A percentile compares a stretch with the other conserved stretches of the same genome.
phyloP scores from a whole-genome alignment of 2,888 invertebrate genomes.

The Sepiola atlantica region DNA sequence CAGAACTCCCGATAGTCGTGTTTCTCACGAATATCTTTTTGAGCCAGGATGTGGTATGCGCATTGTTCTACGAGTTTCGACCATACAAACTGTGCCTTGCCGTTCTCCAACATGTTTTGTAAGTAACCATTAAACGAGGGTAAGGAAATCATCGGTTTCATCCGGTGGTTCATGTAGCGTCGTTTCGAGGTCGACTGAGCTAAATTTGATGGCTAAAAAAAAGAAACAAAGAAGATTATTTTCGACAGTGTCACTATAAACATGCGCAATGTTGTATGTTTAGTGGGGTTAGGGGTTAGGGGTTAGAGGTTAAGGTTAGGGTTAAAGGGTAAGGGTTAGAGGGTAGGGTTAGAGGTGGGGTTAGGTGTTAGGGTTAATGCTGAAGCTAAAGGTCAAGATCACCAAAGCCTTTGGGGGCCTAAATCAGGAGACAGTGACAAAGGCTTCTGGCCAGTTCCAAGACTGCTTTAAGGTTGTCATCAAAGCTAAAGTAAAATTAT shows the following conservation, averaged over 20 bases:
- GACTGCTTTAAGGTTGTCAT: too few relatives aligned
- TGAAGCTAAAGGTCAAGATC: too few relatives aligned
- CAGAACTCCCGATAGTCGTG: conserved; percentile 46
- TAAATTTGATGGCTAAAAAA: not conserved
- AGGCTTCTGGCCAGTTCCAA: too few relatives aligned
- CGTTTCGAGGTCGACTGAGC: not conserved
- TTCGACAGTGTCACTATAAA: not conserved
- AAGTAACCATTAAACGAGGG: conserved; percentile 42
- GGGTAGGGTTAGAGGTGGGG: too few relatives aligned
- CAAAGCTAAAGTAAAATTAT: too few relatives aligned
- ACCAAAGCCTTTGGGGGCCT: too few relatives aligned
- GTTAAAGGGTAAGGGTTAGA: too few relatives aligned
- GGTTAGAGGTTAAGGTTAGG: too few relatives aligned
- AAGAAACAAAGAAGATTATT: not conserved
- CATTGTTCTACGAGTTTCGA: conserved; percentile 45
- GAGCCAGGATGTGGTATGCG: conserved; percentile 40
- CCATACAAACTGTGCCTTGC: conserved; percentile 47
- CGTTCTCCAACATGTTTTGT: conserved; percentile 40
- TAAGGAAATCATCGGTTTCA: conserved; percentile 40
- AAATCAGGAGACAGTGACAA: too few relatives aligned
- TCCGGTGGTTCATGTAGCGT: not conserved
- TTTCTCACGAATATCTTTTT: conserved; percentile 47
- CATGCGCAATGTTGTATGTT: too few relatives aligned
- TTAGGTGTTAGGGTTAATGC: too few relatives aligned
- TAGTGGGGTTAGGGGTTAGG: too few relatives aligned